These are phyloP conservation scores for Drosophila willistoni DNA, from an alignment of 1,140 invertebrate species.

Conservation along the genomic window DNA sequence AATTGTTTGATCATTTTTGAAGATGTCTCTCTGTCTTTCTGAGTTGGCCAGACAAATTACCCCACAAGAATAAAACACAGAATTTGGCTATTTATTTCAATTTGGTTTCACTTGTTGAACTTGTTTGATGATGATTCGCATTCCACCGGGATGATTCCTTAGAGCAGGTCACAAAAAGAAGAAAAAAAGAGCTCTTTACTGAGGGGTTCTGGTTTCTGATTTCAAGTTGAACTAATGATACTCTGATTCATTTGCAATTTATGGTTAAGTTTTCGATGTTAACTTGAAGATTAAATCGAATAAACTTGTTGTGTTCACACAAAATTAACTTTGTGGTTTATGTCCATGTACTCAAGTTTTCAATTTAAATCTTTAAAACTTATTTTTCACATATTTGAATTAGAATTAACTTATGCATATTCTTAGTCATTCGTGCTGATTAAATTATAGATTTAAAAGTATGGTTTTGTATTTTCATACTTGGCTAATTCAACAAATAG, in stretches of 20 bases:
- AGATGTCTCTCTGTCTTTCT: slow-evolving; percentile 50
- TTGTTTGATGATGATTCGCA: slow-evolving; percentile 36
- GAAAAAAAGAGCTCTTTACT: not conserved
- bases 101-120: slow-evolving; percentile 57
- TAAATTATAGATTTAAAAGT: not conserved
- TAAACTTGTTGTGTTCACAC: slow-evolving; percentile 2
- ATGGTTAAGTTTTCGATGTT: slow-evolving; percentile 39
- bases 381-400: not conserved
- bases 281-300: slow-evolving; percentile 17
- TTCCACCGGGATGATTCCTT: slow-evolving; percentile 54
- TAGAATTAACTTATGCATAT: not conserved
- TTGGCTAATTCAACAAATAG: too few species aligned
- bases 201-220: not conserved
- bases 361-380: not conserved
- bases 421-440: not conserved
- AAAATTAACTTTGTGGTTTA: slow-evolving; percentile 3
- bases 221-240: not conserved
- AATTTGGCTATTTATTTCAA: slow-evolving; percentile 39
- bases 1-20: slow-evolving; percentile 60
- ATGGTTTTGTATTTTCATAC: too few species aligned
- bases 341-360: not conserved
- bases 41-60: slow-evolving; percentile 42
- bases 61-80: slow-evolving; percentile 14
- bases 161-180: not conserved
- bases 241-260: slow-evolving; percentile 39